These are phyloP conservation scores for Fistularia tabacaria DNA, from an alignment of 2,797 vertebrate species.

Conservation along the genomic window DNA sequence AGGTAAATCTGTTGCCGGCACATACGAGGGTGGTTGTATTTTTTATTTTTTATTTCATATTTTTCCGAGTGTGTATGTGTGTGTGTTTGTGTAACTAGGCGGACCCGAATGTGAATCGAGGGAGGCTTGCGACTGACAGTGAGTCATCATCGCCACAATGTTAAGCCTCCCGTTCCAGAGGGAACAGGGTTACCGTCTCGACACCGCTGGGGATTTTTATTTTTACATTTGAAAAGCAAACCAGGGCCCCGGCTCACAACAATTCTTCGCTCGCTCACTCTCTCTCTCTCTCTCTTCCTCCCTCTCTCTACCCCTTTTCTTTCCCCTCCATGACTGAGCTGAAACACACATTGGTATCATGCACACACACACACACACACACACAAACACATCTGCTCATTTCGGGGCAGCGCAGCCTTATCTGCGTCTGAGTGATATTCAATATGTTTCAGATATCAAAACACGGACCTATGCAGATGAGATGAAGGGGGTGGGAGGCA, in stretches of 20 bases:
- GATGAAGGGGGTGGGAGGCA: conserved; percentile 31
- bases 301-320: conserved; percentile 16
- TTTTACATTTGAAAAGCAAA: conserved; percentile 74
- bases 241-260: conserved; percentile 42
- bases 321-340: conserved; percentile 33
- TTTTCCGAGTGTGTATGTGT: conserved; percentile 24
- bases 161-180: conserved; percentile 63
- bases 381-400: conserved; percentile 41
- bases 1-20: conserved; percentile 23
- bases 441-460: conserved; percentile 66
- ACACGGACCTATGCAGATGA: conserved; percentile 65
- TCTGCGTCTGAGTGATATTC: conserved; percentile 63
- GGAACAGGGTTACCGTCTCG: conserved; percentile 64
- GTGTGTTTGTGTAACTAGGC: conserved; percentile 33
- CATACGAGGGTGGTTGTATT: conserved; percentile 5
- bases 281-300: conserved; percentile 11
- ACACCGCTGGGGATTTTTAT: conserved; percentile 62
- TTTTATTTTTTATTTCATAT: not conserved
- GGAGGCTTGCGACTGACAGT: conserved; percentile 46
- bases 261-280: conserved; percentile 46
- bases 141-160: conserved; percentile 68
- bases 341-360: conserved; percentile 23
- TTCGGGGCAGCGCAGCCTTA: conserved; percentile 57
- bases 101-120: conserved; percentile 60
- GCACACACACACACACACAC: conserved; percentile 20